These are phyloP conservation scores for Leptinotarsa undecemlineata DNA, from an alignment of 1,140 invertebrate species.

Conservation along the genomic window DNA sequence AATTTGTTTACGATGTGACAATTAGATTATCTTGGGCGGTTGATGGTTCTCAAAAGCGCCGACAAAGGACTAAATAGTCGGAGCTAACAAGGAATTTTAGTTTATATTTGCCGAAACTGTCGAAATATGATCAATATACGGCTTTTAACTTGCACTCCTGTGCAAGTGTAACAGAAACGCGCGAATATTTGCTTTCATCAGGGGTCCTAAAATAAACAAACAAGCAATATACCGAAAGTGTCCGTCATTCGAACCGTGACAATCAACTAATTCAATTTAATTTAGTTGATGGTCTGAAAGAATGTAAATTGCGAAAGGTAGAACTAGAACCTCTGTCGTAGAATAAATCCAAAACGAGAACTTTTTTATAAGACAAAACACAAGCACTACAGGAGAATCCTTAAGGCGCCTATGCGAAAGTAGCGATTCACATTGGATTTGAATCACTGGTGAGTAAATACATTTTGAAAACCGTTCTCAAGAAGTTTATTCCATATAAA, in stretches of 20 bases:
- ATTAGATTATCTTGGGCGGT: slow-evolving; percentile 46
- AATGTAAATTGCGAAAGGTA: too few relatives aligned
- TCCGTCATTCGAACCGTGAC: neutral
- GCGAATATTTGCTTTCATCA: neutral
- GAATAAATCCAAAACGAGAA: too few relatives aligned
- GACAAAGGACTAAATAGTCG: slow-evolving; percentile 41
- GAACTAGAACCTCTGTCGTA: too few relatives aligned
- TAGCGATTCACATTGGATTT: too few relatives aligned
- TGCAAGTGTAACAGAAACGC: neutral
- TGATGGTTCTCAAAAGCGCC: slow-evolving; percentile 38
- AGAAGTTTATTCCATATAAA: too few relatives aligned
- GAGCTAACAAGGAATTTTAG: slow-evolving; percentile 42
- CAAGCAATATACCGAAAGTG: neutral
- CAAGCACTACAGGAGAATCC: too few relatives aligned
- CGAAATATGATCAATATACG: slow-evolving; percentile 19
- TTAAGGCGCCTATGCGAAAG: too few relatives aligned
- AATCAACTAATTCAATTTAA: neutral
- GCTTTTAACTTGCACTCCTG: neutral
- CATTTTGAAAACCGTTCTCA: too few relatives aligned
- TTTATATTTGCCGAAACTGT: slow-evolving; percentile 24
- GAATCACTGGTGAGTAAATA: too few relatives aligned
- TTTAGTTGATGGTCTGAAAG: too few relatives aligned
- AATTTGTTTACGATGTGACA: slow-evolving; percentile 51
- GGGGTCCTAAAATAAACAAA: slow-evolving; percentile 11
- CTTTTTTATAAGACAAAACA: too few relatives aligned